phyloP scores from a whole-genome alignment of 2,888 invertebrate genomes.

The Notocelia uddmanniana region DNA sequence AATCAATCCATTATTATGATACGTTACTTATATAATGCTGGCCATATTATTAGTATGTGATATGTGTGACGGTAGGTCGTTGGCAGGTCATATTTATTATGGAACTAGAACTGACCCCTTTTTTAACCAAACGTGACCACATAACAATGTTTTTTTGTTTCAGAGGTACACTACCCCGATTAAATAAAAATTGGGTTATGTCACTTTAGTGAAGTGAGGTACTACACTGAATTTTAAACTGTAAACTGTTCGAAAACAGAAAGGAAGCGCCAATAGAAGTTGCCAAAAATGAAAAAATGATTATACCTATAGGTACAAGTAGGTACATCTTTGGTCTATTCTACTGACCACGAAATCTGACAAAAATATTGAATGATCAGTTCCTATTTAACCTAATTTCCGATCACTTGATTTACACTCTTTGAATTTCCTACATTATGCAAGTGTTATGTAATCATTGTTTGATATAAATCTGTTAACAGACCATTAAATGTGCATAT shows the following conservation, averaged over 20 bases:
- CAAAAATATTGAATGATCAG: too few species aligned
- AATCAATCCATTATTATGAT: slow-evolving; percentile 19
- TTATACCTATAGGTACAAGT: too few species aligned
- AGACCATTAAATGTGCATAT: slow-evolving; percentile 17
- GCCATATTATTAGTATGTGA: slow-evolving; percentile 9
- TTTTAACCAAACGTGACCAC: neutral
- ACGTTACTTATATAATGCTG: slow-evolving; percentile 11
- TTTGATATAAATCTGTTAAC: slow-evolving; percentile 18
- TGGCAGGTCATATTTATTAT: slow-evolving; percentile 5
- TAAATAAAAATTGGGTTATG: too few species aligned
- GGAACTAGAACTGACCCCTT: neutral
- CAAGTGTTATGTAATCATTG: slow-evolving; percentile 35
- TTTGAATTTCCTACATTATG: slow-evolving; percentile 37
- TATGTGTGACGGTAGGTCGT: slow-evolving; percentile 6
- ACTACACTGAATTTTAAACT: too few species aligned
- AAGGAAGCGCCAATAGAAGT: too few species aligned
- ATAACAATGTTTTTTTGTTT: too few species aligned
- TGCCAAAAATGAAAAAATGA: too few species aligned
- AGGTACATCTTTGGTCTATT: neutral
- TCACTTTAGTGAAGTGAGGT: too few species aligned
- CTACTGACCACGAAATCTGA: slow-evolving; percentile 16
- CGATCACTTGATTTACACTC: slow-evolving; percentile 25
- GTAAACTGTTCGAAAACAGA: too few species aligned
- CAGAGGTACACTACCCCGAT: too few species aligned
- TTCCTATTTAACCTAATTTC: slow-evolving; percentile 25